Evolutionary conservation across 2,797 vertebrate genomes (phyloP), one percentile per base, ranked within the genome.

Genomic region (Selene dorsalis): DNA sequence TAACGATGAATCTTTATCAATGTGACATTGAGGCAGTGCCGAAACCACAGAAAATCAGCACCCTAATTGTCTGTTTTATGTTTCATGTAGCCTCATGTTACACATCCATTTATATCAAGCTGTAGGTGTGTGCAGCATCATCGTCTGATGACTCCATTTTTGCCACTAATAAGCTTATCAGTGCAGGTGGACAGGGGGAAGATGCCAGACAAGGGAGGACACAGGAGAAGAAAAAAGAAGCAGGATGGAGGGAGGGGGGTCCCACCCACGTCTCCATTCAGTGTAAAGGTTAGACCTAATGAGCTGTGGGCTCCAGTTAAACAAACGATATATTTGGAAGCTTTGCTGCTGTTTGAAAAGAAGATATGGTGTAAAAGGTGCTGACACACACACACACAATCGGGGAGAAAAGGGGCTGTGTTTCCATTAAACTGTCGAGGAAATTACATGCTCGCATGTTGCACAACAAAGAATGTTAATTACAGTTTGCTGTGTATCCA

Each of bases 231-330:
- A n/a, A 22, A 52, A 22, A 52, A 52, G n/a, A 52, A 11, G n/a
- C 10, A 12, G 43, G 3, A 28, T 11, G 41, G 30, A n/a, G n/a
- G 52, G 30, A 10, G 35, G 28, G 57, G n/a, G 11, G 41, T 41
- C 28, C 48, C 48, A 32, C 30, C 39, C 32, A 45, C 24, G 10
- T 43, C 47, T 59, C 22, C 52, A 38, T 52, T 53, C 41, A 53
- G 18, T 39, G 13, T 50, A 77, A 82, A 81, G 68, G 73, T 61
- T 67, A 57, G 28, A 13, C 20, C 22, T 53, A 77, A 64, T 77
- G 43, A 67, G 59, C 63, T 73, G 68, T 26, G 35, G 58, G 69
- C 58, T 52, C 45, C 14, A n/a, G 22, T 52, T 26, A 7, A 69
- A 73, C 32, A 22, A 30, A 61, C 13, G 73, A 66, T 28, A 60